phyloP scores from a whole-genome alignment of 2,797 vertebrate genomes.

The Lateolabrax maculatus region DNA sequence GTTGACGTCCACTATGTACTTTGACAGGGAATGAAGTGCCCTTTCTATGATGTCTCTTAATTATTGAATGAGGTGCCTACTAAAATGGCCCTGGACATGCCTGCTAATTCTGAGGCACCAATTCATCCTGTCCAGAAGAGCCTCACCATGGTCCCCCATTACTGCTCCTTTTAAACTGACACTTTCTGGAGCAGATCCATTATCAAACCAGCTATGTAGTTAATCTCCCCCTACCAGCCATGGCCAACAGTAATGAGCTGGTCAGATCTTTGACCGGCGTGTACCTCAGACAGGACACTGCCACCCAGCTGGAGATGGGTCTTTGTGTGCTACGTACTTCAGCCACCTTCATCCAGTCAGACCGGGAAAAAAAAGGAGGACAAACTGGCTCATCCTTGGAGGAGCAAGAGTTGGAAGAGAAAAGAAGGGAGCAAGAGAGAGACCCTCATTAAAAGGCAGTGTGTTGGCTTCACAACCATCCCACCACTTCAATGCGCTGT shows the following conservation, averaged over 20 bases:
- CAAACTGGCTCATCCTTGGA: slow-evolving; percentile 53
- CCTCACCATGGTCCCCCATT: slow-evolving; percentile 61
- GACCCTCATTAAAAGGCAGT: slow-evolving; percentile 81
- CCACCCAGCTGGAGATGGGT: slow-evolving; percentile 3
- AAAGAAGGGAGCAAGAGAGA: slow-evolving; percentile 50
- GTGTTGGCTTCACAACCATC: slow-evolving; percentile 77
- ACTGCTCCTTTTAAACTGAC: slow-evolving; percentile 55
- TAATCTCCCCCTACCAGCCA: slow-evolving; percentile 50
- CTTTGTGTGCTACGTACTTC: slow-evolving; percentile 16
- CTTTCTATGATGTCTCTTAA: slow-evolving; percentile 45
- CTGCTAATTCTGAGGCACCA: slow-evolving; percentile 45
- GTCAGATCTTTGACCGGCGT: slow-evolving; percentile 57
- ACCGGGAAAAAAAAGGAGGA: slow-evolving; percentile 23
- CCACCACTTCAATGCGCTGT: slow-evolving; percentile 81
- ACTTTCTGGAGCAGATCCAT: slow-evolving; percentile 40
- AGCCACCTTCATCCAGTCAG: slow-evolving; percentile 43
- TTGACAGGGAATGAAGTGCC: slow-evolving; percentile 26
- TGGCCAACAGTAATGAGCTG: slow-evolving; percentile 71
- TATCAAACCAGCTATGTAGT: slow-evolving; percentile 58
- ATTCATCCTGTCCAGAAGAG: slow-evolving; percentile 49
- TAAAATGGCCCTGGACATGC: slow-evolving; percentile 33
- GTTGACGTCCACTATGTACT: slow-evolving; percentile 3
- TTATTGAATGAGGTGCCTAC: slow-evolving; percentile 38
- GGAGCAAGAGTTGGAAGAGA: slow-evolving; percentile 48
- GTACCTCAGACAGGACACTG: slow-evolving; percentile 36